Conservation (phyloP, 1,140 invertebrate species). For the Ips typographus region DNA sequence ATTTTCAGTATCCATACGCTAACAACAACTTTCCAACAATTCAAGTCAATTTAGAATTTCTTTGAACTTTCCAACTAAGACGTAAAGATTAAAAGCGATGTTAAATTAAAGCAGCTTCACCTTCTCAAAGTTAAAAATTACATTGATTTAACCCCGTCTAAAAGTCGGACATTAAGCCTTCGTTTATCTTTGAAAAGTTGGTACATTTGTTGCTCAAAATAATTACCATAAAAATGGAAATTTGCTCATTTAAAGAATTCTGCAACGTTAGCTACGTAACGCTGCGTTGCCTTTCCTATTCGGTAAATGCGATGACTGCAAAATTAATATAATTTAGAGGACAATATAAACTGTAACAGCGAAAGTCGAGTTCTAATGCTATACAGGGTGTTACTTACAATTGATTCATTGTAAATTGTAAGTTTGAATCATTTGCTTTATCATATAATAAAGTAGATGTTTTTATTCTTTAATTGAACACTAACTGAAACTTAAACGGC, state of each 20-base stretch:
- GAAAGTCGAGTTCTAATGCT: not conserved
- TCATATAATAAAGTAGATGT: too few relatives aligned
- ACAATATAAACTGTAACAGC: not conserved
- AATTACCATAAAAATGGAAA: slow-evolving; percentile 5
- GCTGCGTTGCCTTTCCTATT: not conserved
- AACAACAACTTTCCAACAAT: too few relatives aligned
- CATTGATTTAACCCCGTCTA: slow-evolving; percentile 1
- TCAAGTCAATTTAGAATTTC: too few relatives aligned
- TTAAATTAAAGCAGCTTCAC: slow-evolving; percentile 2
- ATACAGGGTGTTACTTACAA: too few relatives aligned
- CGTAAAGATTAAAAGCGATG: not conserved
- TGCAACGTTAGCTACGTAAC: not conserved
- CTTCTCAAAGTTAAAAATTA: slow-evolving; percentile 4
- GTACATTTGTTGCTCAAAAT: not conserved
- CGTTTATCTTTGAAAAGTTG: slow-evolving; percentile 5
- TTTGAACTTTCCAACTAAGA: too few relatives aligned
- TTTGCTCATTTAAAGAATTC: slow-evolving; percentile 1
- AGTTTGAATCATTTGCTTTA: too few relatives aligned
- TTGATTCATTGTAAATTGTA: too few relatives aligned
- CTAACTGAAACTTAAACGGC: too few relatives aligned
- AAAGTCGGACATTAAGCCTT: not conserved
- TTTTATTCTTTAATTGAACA: too few relatives aligned
- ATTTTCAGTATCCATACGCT: too few relatives aligned
- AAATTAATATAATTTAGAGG: not conserved
- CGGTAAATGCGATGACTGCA: slow-evolving; percentile 1